Base-by-base conservation (phyloP, 2,888 invertebrate genomes). In the Carcina quercana region DNA sequence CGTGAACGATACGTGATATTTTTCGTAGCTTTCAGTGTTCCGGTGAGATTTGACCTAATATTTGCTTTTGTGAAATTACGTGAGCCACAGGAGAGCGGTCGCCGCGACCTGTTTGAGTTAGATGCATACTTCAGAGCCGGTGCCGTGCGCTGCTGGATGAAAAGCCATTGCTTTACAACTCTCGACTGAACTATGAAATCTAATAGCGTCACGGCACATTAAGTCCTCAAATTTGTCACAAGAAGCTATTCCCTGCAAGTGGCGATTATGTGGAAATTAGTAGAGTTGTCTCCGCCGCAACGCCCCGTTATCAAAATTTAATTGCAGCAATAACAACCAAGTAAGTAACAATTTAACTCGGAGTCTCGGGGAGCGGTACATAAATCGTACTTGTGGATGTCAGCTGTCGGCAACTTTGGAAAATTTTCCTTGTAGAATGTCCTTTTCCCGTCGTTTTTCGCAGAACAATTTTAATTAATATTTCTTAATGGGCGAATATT, bases 321-420 rank as follows among this genome's bases (percentile, higher is more conserved):
- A 76, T 72, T 72, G 68, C 76, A 55, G 78, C 59, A 72, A 74
- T 80, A 76, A 72, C 72, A 66, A 64, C 70, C 64, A 65, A 73
- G 62, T 61, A 68, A 73, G 60, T 72, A 74, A 71, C 74, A 70
- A 64, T 76, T 79, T 73, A 76, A 74, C 79, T 79, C 71, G 65
- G 65, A 59, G 62, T 61, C 64, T 67, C 59, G 57, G 49, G 48
- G 59, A 56, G 57, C 53, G 65, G 66, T 62, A 65, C 72, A 75
- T 82, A 79, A 83, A 80, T 80, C 62, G 64, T 73, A 73, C 76
- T 79, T 70, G 66, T 64, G 61, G 74, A 76, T 78, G 82, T 80
- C 82, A 80, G 73, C 73, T 76, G 80, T 78, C 79, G 71, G 52
- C 65, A 79, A 80, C 69, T 80, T 75, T 62, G 45, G 61, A 53